Evolutionary conservation across 2,888 invertebrate genomes (phyloP).

Genomic region (Campaea margaritaria): DNA sequence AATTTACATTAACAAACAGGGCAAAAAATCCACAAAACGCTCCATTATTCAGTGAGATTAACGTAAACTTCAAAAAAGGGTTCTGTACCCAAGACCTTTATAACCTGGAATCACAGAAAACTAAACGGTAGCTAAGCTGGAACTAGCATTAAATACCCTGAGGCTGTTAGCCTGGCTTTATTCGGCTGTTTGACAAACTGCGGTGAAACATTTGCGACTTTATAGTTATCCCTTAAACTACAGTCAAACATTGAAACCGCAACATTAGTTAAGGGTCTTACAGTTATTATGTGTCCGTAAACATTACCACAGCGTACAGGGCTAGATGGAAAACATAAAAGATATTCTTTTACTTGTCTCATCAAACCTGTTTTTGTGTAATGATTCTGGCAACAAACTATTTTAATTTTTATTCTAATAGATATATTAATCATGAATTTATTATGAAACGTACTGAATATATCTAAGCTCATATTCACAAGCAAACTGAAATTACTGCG

Average conservation of each 20-base stretch:
- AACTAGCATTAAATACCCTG: slow-evolving; percentile 14
- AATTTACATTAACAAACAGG: not conserved
- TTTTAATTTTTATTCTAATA: too few relatives aligned
- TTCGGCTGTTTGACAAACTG: slow-evolving; percentile 29
- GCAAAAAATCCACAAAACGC: not conserved
- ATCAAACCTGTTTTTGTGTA: too few relatives aligned
- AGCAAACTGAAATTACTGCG: too few relatives aligned
- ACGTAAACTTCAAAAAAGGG: slow-evolving; percentile 37
- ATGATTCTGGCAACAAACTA: too few relatives aligned
- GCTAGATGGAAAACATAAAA: not conserved
- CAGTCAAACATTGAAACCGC: slow-evolving; percentile 26
- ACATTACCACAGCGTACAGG: slow-evolving; percentile 3
- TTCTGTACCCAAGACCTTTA: slow-evolving; percentile 9
- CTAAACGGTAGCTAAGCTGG: too few relatives aligned
- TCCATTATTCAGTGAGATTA: slow-evolving; percentile 12
- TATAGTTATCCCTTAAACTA: slow-evolving; percentile 32
- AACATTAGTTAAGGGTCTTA: slow-evolving; percentile 20
- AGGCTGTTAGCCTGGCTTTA: slow-evolving; percentile 18
- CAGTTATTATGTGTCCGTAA: slow-evolving; percentile 24
- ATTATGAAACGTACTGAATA: too few relatives aligned
- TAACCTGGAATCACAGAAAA: too few relatives aligned
- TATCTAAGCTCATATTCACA: too few relatives aligned
- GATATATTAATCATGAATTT: too few relatives aligned
- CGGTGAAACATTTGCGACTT: slow-evolving; percentile 26
- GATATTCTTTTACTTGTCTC: too few relatives aligned